phyloP scores from a whole-genome alignment of 2,113 vertebrate species.

The Hippocampus comes region DNA sequence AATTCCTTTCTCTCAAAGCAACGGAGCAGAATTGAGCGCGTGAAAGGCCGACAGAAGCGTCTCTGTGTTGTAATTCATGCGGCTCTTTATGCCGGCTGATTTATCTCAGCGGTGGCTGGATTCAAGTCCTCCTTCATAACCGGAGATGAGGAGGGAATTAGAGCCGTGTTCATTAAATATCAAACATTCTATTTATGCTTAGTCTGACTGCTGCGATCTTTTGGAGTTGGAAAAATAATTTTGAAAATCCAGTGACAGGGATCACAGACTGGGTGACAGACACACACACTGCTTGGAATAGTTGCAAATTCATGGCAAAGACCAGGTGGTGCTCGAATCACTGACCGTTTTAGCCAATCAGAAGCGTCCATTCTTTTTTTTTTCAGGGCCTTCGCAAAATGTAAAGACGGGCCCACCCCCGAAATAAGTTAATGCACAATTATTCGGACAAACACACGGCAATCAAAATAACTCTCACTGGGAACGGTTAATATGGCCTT shows the following conservation, averaged over 20 bases:
- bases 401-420: too few species aligned
- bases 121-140: conserved; percentile 62
- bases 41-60: conserved; percentile 64
- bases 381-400: too few species aligned
- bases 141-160: conserved; percentile 56
- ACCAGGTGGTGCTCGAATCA: background rate
- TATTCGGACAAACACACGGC: background rate
- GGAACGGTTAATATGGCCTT: too few species aligned
- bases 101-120: conserved; percentile 61
- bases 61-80: conserved; percentile 54
- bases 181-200: conserved; percentile 49
- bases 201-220: conserved; percentile 24
- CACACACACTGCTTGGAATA: conserved; percentile 9
- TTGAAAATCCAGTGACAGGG: conserved; percentile 21
- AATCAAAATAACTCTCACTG: too few species aligned
- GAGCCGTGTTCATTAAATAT: conserved; percentile 59
- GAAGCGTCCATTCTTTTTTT: background rate
- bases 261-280: background rate
- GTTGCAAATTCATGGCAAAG: background rate
- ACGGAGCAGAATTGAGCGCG: conserved; percentile 51
- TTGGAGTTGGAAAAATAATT: conserved; percentile 34
- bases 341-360: background rate
- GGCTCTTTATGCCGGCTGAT: conserved; percentile 49
- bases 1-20: conserved; percentile 46
- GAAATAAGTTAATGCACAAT: background rate